Evolutionary conservation across 53 echinoderm and acorn worm genomes (phyloP), one percentile per base, ranked within the genome.

Genomic region (Paracentrotus lividus): DNA sequence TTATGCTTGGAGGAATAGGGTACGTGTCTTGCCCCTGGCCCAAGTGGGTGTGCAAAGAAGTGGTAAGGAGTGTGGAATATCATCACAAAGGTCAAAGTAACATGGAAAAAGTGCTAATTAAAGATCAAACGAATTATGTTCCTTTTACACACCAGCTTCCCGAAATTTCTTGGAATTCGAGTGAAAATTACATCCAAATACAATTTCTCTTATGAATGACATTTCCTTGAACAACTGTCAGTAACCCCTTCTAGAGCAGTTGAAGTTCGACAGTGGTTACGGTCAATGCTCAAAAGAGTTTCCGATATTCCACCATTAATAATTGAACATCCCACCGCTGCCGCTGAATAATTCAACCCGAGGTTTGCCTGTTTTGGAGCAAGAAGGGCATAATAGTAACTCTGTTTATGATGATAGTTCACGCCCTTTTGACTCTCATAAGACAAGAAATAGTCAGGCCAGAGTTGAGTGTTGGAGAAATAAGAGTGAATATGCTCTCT

Each of bases 321-420:
- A 90, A 90, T 90, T 68, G 1, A 88, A 90, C 76, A 91, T 53
- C 75, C 43, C 45, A 81, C 81, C 81, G 81, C 81, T 81, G 81
- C 81, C 87, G 26, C 44, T 44, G 52, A 13, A 91, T 91, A 75
- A 91, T 69, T 51, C 57, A 87, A 57, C 55, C 49, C 20, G 7
- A 52, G 52, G 29, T 85, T 31, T n/a, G 49, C n/a, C 49, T 38
- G 36, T 72, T 15, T 4, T 69, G 69, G 9, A 72, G 18, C 8
- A 36, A 69, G 34, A n/a, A n/a, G n/a, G n/a, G n/a, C n/a, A n/a
- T n/a, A n/a, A n/a, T n/a, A n/a, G n/a, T n/a, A n/a, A n/a, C n/a
- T n/a, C n/a, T n/a, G n/a, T n/a, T n/a, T n/a, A n/a, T n/a, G n/a
- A n/a, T n/a, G n/a, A n/a, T n/a, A n/a, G n/a, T n/a, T n/a, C n/a